Evolutionary conservation across 2,113 vertebrate genomes (phyloP), one percentile per base, ranked within the genome.

Genomic region (Neodon shergylaensis): DNA sequence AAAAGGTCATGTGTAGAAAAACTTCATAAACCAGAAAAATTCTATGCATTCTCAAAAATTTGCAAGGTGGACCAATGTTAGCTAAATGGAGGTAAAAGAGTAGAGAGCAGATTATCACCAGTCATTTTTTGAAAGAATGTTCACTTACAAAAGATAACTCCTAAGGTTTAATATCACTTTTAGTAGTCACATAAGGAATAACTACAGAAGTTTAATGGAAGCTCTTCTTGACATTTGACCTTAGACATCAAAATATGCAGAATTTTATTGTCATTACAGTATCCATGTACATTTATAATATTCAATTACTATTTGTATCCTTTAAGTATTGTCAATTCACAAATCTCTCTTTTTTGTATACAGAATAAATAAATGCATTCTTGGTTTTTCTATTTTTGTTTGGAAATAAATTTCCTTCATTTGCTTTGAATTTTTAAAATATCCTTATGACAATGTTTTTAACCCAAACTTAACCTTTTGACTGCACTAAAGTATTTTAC

Each of bases 201-300:
- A 65, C 44, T 17, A 61, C 39, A 88, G 0, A 63, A 68, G 79
- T 28, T 77, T 42, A 91, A 78, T 54, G 13, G 19, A 90, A 96
- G 72, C 1, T 73, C 16, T 82, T 70, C 33, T 73, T 93, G 7
- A 74, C 72, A 19, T 2, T 88, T 93, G 12, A 88, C 1, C 4
- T 44, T 96, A 88, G 28, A 65, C 68, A 92, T 24, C 4, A 31
- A 84, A 76, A 4, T 47, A 89, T 17, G 42, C 5, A 97, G 76
- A 72, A 70, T 63, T 95, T 86, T 58, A 78, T 72, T 91, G 19
- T 52, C 8, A 66, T 94, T n/a, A 73, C 11, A 88, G 7, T 81
- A 36, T 96, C 73, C 36, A 93, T 72, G 93, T 68, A 88, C 22
- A 77, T 88, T 95, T 96, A 84, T 87, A 82, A 88, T 3, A 52